Conservation (phyloP, 92 coral and sea anemone species). For the Ricordea florida region DNA sequence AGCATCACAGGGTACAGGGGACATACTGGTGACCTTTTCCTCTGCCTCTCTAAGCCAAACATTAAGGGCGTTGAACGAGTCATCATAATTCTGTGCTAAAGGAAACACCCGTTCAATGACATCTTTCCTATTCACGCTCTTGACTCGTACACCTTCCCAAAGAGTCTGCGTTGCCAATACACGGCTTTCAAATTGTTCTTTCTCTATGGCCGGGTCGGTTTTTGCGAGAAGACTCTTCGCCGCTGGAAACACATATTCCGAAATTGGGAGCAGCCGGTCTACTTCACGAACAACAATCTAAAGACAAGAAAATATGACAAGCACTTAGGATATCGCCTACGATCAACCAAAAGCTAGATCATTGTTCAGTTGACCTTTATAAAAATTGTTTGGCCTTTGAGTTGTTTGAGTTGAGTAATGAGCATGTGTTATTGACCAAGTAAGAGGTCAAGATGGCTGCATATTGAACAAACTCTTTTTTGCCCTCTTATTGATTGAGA, state of each 20-base stretch:
- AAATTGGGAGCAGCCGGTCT: constrained; percentile 75
- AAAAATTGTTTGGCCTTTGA: too few relatives aligned
- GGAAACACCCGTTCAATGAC: constrained; percentile 85
- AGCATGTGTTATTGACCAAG: too few relatives aligned
- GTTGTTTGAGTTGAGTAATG: too few relatives aligned
- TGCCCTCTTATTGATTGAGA: too few relatives aligned
- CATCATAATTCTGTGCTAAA: constrained; percentile 85
- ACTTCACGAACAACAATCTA: constrained; percentile 86
- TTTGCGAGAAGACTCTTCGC: constrained; percentile 74
- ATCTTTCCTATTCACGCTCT: constrained; percentile 68
- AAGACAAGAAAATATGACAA: neutral
- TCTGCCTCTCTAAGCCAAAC: constrained; percentile 85
- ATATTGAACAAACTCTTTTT: too few relatives aligned
- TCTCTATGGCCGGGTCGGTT: constrained; percentile 68
- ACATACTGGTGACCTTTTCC: constrained; percentile 71
- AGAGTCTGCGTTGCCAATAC: constrained; percentile 72
- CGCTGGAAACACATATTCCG: constrained; percentile 83
- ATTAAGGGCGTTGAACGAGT: constrained; percentile 68
- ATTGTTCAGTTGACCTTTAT: too few relatives aligned
- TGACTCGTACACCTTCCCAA: constrained; percentile 73
- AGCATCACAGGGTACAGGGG: constrained; percentile 83
- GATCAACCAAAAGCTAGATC: too few relatives aligned
- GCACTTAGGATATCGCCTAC: too few relatives aligned
- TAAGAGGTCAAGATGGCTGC: too few relatives aligned
- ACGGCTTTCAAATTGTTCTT: constrained; percentile 67